Percentiles rank a stretch among this genome's conserved stretches.
Evolutionary conservation across 2,113 vertebrate species (phyloP).

Genomic region (Labeo rohita): DNA sequence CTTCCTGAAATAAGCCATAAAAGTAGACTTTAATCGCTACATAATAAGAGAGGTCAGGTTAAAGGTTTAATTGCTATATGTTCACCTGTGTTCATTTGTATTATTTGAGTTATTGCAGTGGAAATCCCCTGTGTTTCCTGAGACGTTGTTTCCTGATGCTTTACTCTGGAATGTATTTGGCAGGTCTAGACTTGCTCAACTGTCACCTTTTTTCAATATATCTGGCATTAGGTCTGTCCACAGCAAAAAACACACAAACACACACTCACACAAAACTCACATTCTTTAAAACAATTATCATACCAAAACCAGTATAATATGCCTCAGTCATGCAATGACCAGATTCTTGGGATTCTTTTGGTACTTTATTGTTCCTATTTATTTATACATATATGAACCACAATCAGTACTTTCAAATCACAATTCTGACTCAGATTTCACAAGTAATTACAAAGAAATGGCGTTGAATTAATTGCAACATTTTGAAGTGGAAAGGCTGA

Average conservation of each 20-base stretch:
- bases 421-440: background rate
- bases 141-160: constrained; percentile 3
- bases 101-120: constrained; percentile 23
- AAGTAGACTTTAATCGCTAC: constrained; percentile 1
- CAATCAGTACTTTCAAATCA: too few relatives aligned
- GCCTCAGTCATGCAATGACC: constrained; percentile 3
- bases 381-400: background rate
- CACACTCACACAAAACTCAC: background rate
- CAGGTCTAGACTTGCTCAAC: constrained; percentile 29
- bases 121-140: constrained; percentile 44
- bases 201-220: constrained; percentile 30
- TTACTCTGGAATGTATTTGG: background rate
- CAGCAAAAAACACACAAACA: constrained; percentile 4
- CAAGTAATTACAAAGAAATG: background rate
- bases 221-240: constrained; percentile 11
- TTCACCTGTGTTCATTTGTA: background rate
- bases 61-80: background rate
- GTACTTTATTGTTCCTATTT: background rate
- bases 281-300: background rate
- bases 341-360: constrained; percentile 3
- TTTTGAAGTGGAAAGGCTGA: background rate
- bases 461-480: too few relatives aligned
- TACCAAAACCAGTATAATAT: constrained; percentile 7
- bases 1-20: background rate
- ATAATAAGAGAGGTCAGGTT: background rate